Conservation (phyloP, 2,113 vertebrate genomes). For the Petrocephalus microphthalmus region DNA sequence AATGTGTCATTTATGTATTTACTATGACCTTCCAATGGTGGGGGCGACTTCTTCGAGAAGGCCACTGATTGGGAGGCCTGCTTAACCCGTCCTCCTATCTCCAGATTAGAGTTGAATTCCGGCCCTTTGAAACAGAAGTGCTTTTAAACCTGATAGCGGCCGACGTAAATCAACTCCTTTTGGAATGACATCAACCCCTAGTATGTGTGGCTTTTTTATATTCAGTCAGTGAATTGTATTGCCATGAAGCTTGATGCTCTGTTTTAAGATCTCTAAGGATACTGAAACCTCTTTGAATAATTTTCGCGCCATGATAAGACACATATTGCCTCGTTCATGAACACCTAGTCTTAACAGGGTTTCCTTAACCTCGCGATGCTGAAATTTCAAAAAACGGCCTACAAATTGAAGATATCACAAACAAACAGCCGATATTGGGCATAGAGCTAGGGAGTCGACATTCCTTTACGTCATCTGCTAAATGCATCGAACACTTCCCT, state of each 20-base stretch:
- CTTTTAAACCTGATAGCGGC: slow-evolving; percentile 8
- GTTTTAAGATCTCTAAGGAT: slow-evolving; percentile 23
- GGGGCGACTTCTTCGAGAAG: not conserved
- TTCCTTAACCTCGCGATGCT: not conserved
- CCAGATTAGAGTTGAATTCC: not conserved
- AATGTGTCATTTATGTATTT: not conserved
- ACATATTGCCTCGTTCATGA: not conserved
- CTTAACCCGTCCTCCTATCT: not conserved
- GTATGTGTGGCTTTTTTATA: slow-evolving; percentile 19
- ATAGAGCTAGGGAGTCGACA: not conserved
- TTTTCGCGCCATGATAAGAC: not conserved
- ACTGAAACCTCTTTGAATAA: slow-evolving; percentile 16
- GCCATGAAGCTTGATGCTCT: slow-evolving; percentile 17
- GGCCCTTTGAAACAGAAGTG: not conserved
- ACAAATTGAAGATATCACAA: not conserved
- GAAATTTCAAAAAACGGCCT: slow-evolving; percentile 17
- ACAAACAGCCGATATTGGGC: slow-evolving; percentile 10
- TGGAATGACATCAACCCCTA: not conserved
- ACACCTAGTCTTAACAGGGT: slow-evolving; percentile 13
- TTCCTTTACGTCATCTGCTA: slow-evolving; percentile 20
- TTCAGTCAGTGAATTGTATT: slow-evolving; percentile 37
- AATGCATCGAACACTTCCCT: slow-evolving; percentile 7
- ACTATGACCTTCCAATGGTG: not conserved
- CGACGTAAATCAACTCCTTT: slow-evolving; percentile 30
- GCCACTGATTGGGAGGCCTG: slow-evolving; percentile 3